Base-by-base conservation (phyloP, 1,140 invertebrate genomes). In the Batillaria attramentaria region DNA sequence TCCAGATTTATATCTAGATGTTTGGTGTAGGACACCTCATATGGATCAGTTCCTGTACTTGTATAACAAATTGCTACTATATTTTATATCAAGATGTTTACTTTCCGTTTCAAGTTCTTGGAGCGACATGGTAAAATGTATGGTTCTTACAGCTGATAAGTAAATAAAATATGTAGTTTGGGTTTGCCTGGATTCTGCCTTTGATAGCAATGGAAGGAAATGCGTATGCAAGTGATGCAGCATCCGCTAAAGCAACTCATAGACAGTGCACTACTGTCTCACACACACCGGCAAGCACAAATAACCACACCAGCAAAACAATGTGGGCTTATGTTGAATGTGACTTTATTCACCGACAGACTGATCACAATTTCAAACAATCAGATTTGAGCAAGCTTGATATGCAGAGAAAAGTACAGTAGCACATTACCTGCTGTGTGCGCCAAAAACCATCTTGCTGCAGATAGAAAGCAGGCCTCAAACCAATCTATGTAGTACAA, bases 321-420 rank as follows among this genome's bases (percentile, higher is more conserved):
- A n/a, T 62, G 57, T 62, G 57, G 20, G 57, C 31, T 18, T 62
- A 28, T 62, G 57, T 28, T 62, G 28, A n/a, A 62, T n/a, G 57
- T 60, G 57, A 60, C 57, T 60, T 60, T 60, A 60, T 60, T 60
- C 57, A 60, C 57, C 57, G 57, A 60, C 57, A 60, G 57, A 60
- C 57, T 60, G 57, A 60, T 60, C 57, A 60, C 57, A 60, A 60
- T 28, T 60, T n/a, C 20, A 5, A 60, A 60, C 57, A 60, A 60
- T 24, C 5, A 60, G 57, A 60, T 60, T 60, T 60, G 57, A 60
- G 57, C 57, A 60, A 60, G 57, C 57, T n/a, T 60, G 24, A 60
- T 60, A 60, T n/a, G 31, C 24, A n/a, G 6, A 60, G 24, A n/a
- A 60, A 28, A 60, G 5, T 28, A 62, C 8, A 13, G n/a, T 28